Conservation (phyloP, 2,888 invertebrate genomes). For the Eilema sororculum region DNA sequence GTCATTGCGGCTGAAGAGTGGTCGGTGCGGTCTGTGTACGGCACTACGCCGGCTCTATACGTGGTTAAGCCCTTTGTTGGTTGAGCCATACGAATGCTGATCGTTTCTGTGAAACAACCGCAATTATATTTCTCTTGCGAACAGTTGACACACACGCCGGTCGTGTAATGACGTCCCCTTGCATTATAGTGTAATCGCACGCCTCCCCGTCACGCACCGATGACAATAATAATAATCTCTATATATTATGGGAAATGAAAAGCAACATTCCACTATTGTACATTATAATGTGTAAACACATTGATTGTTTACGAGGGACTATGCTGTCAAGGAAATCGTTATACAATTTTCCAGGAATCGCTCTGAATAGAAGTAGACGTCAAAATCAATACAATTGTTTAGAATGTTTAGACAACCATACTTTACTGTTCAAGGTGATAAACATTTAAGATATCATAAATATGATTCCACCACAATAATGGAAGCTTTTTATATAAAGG, state of each 20-base stretch:
- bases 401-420: conserved; percentile 23
- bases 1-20: conserved; percentile 51
- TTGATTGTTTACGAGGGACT: conserved; percentile 22
- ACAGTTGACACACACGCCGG: conserved; percentile 70
- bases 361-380: conserved; percentile 23
- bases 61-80: conserved; percentile 49
- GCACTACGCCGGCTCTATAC: conserved; percentile 15
- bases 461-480: conserved; percentile 27
- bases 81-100: conserved; percentile 53
- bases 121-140: conserved; percentile 71
- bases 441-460: conserved; percentile 23
- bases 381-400: conserved; percentile 32
- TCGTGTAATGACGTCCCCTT: conserved; percentile 60
- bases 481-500: conserved; percentile 16
- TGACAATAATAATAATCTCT: conserved; percentile 70
- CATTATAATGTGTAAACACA: conserved; percentile 33
- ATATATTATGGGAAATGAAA: conserved; percentile 70
- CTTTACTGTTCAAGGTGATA: conserved; percentile 26
- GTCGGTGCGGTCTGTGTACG: conserved; percentile 18
- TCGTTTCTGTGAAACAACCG: conserved; percentile 68
- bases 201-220: conserved; percentile 75
- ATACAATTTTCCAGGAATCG: conserved; percentile 30
- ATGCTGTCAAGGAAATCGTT: conserved; percentile 11
- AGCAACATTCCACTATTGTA: conserved; percentile 47
- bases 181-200: conserved; percentile 70